These are phyloP conservation scores for Apostichopus japonicus DNA, from an alignment of 35 echinoderm and acorn worm genomes.

Conservation along the genomic window DNA sequence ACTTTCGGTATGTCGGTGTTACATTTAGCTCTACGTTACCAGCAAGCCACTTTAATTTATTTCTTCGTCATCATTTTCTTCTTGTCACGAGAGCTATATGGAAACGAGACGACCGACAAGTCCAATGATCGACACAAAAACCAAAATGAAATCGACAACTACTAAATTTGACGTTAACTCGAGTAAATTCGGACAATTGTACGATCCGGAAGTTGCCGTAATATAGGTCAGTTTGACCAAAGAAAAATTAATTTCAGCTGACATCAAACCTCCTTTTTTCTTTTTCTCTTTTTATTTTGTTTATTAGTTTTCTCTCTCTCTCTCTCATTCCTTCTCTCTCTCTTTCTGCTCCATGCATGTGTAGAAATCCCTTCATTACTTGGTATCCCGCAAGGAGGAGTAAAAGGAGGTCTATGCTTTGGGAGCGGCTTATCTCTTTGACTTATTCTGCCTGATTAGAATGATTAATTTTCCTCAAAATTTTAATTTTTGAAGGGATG, in stretches of 20 bases:
- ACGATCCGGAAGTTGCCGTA: neutral
- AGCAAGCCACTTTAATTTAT: too few species aligned
- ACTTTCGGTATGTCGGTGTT: too few species aligned
- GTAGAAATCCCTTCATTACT: neutral
- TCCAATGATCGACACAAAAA: too few species aligned
- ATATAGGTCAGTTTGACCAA: neutral
- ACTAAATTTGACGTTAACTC: too few species aligned
- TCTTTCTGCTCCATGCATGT: too few species aligned
- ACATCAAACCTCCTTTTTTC: neutral
- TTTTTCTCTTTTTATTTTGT: neutral
- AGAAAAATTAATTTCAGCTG: neutral
- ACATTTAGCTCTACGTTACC: too few species aligned
- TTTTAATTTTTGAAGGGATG: neutral
- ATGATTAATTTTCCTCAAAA: neutral
- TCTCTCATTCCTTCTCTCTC: too few species aligned
- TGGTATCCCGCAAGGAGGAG: neutral
- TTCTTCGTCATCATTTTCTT: too few species aligned
- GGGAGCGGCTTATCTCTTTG: neutral
- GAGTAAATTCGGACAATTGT: neutral
- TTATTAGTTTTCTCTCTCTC: neutral
- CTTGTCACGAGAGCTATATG: too few species aligned
- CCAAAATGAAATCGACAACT: too few species aligned
- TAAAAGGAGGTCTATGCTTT: neutral
- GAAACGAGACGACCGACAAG: too few species aligned
- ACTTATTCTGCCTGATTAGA: neutral